Conservation (phyloP, 1,140 invertebrate genomes). For the Cecropterus lyciades region DNA sequence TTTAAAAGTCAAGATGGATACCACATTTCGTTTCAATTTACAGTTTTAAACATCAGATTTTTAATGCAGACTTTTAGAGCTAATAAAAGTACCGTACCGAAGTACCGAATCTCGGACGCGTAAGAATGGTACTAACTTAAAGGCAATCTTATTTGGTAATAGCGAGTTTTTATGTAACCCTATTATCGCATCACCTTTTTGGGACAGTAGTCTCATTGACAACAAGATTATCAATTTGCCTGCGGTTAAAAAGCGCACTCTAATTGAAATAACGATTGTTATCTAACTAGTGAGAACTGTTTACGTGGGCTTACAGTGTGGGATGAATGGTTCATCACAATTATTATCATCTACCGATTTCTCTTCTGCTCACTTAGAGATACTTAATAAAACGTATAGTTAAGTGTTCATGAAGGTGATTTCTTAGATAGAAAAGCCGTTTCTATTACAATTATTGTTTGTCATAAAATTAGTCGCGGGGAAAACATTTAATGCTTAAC, state of each 20-base stretch:
- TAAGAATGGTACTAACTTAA: constrained; percentile 10
- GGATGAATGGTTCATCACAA: constrained; percentile 2
- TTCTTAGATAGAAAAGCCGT: neutral
- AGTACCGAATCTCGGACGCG: constrained; percentile 7
- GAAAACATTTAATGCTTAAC: neutral
- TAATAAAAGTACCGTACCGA: constrained; percentile 3
- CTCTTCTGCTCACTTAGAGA: constrained; percentile 13
- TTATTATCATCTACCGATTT: constrained; percentile 19
- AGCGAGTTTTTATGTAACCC: constrained; percentile 32
- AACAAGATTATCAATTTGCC: constrained; percentile 46
- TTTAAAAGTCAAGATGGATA: constrained; percentile 1
- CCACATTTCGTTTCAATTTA: neutral
- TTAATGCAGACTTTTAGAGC: neutral
- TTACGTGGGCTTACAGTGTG: neutral
- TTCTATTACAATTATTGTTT: neutral
- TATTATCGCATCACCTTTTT: constrained; percentile 34
- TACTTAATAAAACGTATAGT: neutral
- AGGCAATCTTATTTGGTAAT: constrained; percentile 28
- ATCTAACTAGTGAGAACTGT: constrained; percentile 40
- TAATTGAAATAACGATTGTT: constrained; percentile 56
- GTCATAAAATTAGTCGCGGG: neutral
- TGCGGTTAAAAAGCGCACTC: constrained; percentile 38
- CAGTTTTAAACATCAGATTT: neutral
- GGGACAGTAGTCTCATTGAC: constrained; percentile 31
- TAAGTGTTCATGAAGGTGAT: neutral